Evolutionary conservation across 2,888 invertebrate species (phyloP).

Genomic region (Lithodes maja): DNA sequence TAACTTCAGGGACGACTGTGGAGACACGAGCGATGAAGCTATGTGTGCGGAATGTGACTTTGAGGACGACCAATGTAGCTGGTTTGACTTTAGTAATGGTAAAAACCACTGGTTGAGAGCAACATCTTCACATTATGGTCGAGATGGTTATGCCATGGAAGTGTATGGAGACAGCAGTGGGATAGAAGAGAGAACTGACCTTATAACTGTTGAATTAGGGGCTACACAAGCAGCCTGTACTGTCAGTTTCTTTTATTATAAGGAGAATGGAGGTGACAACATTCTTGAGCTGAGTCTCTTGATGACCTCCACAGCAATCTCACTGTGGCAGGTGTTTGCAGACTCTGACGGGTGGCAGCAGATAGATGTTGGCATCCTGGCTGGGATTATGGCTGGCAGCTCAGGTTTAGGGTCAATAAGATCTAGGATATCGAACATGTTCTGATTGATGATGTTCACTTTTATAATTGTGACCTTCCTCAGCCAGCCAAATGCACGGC

Average conservation of each 20-base stretch:
- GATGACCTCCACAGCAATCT: background rate
- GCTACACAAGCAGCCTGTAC: constrained; percentile 24
- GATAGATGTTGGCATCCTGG: constrained; percentile 33
- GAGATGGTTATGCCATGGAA: constrained; percentile 43
- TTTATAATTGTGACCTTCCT: constrained; percentile 48
- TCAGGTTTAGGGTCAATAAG: constrained; percentile 33
- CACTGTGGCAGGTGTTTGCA: constrained; percentile 37
- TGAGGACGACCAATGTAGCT: constrained; percentile 52
- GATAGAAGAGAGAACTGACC: constrained; percentile 22
- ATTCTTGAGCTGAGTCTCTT: constrained; percentile 33
- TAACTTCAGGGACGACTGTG: constrained; percentile 47
- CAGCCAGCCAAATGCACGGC: constrained; percentile 18
- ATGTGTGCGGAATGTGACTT: constrained; percentile 57
- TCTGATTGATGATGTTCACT: constrained; percentile 53
- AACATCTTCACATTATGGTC: background rate
- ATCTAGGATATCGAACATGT: constrained; percentile 33
- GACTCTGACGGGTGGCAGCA: constrained; percentile 40
- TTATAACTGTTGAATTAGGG: constrained; percentile 47
- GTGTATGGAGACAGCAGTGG: constrained; percentile 30
- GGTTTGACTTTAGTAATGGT: constrained; percentile 51
- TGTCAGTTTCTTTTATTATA: constrained; percentile 53
- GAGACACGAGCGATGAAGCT: constrained; percentile 42
- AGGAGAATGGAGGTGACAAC: constrained; percentile 30
- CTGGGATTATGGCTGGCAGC: constrained; percentile 44
- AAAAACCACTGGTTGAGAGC: constrained; percentile 36